phyloP scores from a whole-genome alignment of 2,797 vertebrate species.

The Pyrocephalus nanus region DNA sequence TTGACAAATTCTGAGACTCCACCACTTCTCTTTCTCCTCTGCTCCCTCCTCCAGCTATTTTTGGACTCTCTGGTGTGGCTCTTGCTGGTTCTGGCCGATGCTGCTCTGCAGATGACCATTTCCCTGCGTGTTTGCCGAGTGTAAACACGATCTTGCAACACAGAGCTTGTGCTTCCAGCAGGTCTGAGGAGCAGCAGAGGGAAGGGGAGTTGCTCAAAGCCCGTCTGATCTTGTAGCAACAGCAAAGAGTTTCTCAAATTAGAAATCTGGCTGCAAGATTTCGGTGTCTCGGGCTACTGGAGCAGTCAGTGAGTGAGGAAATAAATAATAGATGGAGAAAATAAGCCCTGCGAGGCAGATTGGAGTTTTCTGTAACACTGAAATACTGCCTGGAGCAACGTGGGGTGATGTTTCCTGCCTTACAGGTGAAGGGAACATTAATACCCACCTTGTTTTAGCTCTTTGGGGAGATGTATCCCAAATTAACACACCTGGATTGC shows the following conservation, averaged over 20 bases:
- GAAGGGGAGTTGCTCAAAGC: background rate
- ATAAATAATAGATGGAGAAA: background rate
- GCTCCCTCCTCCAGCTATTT: background rate
- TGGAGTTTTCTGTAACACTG: background rate
- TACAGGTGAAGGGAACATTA: background rate
- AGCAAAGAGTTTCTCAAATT: background rate
- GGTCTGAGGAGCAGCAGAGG: background rate
- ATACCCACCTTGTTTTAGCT: accelerated
- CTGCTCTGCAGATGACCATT: background rate
- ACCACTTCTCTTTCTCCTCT: background rate
- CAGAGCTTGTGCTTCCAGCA: background rate
- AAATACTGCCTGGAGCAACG: accelerated
- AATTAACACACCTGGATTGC: background rate
- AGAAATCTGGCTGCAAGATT: conserved; percentile 6
- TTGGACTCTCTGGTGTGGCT: background rate
- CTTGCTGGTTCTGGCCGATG: background rate
- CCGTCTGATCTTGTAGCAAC: background rate
- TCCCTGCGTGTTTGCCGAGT: background rate
- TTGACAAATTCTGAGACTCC: background rate
- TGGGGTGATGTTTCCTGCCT: background rate
- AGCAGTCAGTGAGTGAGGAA: background rate
- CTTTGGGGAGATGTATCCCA: background rate
- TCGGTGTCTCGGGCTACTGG: background rate
- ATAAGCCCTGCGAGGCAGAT: background rate
- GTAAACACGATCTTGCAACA: conserved; percentile 1